Conservation (phyloP, 2,113 vertebrate genomes). For the Pipra filicauda region DNA sequence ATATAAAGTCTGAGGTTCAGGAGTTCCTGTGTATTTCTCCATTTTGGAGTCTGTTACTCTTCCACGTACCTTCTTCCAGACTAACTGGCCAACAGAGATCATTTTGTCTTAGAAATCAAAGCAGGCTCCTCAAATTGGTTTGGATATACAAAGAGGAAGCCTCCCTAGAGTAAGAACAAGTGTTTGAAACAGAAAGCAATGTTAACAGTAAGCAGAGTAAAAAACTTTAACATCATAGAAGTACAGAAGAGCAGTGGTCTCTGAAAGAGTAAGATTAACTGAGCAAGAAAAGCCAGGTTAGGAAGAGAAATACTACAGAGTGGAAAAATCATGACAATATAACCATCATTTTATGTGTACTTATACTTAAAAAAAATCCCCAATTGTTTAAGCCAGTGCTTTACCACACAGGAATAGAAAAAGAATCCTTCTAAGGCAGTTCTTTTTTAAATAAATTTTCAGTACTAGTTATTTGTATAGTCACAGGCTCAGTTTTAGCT, state of each 20-base stretch:
- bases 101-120: background rate
- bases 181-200: background rate
- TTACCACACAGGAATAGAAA: conserved; percentile 19
- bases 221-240: background rate
- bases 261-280: background rate
- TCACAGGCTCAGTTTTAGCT: conserved; percentile 48
- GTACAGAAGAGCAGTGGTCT: background rate
- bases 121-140: background rate
- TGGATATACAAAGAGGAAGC: background rate
- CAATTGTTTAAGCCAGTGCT: conserved; percentile 4
- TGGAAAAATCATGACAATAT: background rate
- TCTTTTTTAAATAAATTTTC: conserved; percentile 9
- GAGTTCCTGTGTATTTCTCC: background rate
- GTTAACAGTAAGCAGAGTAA: background rate
- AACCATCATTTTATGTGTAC: background rate
- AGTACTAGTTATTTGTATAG: conserved; percentile 41
- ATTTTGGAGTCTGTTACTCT: background rate
- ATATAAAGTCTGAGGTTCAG: background rate
- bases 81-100: background rate
- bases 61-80: background rate
- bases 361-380: conserved; percentile 43
- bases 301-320: background rate
- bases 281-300: background rate
- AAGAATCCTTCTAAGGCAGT: conserved; percentile 18
- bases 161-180: background rate